Conservation (phyloP, 2,797 vertebrate species). For the Aplochiton taeniatus region DNA sequence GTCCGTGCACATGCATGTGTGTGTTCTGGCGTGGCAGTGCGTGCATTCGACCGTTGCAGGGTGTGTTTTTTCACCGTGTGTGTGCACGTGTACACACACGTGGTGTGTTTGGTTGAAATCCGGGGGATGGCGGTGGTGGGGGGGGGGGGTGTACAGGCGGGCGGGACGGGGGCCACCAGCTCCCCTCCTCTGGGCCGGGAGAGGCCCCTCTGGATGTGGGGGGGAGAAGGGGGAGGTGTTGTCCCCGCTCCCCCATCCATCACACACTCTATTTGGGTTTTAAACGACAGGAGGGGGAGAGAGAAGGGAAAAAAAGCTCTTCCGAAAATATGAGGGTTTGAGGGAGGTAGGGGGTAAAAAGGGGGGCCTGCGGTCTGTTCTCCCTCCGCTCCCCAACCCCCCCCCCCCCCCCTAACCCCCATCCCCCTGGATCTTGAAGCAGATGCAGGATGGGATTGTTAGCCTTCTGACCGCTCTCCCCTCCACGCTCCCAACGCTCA, state of each 20-base stretch:
- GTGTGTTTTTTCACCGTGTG: background rate
- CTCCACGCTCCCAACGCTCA: slow-evolving; percentile 51
- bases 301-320: slow-evolving; percentile 57
- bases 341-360: slow-evolving; percentile 52
- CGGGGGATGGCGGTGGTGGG: slow-evolving; percentile 18
- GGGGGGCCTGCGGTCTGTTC: slow-evolving; percentile 48
- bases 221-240: slow-evolving; percentile 70
- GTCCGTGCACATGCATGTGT: slow-evolving; percentile 33
- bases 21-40: slow-evolving; percentile 20
- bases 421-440: slow-evolving; percentile 46
- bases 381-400: slow-evolving; percentile 36
- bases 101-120: slow-evolving; percentile 28
- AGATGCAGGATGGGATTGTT: slow-evolving; percentile 69
- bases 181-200: slow-evolving; percentile 37
- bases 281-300: slow-evolving; percentile 68
- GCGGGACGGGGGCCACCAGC: slow-evolving; percentile 53
- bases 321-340: slow-evolving; percentile 75
- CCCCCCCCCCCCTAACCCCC: slow-evolving; percentile 23
- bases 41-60: slow-evolving; percentile 16
- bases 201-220: slow-evolving; percentile 67
- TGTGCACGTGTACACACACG: slow-evolving; percentile 35
- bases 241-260: slow-evolving; percentile 79
- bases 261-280: slow-evolving; percentile 80
- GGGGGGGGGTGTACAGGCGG: too few species aligned
- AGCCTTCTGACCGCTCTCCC: slow-evolving; percentile 64